Evolutionary conservation across 1,140 invertebrate genomes (phyloP).

Genomic region (Drosophila lini): DNA sequence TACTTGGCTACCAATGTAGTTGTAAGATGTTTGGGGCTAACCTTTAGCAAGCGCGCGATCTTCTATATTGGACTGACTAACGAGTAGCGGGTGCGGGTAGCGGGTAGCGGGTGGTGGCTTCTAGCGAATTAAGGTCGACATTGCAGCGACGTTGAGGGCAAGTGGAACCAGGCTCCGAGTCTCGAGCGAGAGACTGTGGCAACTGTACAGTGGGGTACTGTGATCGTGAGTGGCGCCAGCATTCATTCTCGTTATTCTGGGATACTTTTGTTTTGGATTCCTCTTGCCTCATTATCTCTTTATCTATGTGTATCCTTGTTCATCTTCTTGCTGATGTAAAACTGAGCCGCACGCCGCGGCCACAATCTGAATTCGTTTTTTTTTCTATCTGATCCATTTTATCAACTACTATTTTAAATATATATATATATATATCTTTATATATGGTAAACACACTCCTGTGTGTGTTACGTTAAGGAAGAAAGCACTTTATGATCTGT

Average conservation of each 20-base stretch:
- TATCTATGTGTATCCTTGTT: conserved; percentile 40
- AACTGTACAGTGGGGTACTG: conserved; percentile 3
- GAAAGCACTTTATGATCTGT: conserved; percentile 55
- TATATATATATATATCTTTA: conserved; percentile 19
- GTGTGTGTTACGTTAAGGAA: conserved; percentile 34
- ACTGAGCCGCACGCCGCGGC: conserved; percentile 11
- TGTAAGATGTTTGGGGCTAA: conserved; percentile 72
- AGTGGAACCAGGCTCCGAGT: conserved; percentile 54
- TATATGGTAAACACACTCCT: conserved; percentile 16
- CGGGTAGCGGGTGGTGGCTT: conserved; percentile 34
- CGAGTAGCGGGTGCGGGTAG: conserved; percentile 61
- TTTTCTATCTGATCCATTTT: conserved; percentile 9
- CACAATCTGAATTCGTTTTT: conserved; percentile 4
- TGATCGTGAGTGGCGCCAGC: conserved; percentile 1
- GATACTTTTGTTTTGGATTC: conserved; percentile 7
- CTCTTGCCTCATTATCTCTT: conserved; percentile 31
- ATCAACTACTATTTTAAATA: conserved; percentile 22
- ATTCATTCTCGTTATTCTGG: conserved; percentile 8
- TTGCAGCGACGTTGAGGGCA: conserved; percentile 40
- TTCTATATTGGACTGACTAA: conserved; percentile 75
- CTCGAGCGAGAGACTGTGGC: conserved; percentile 5
- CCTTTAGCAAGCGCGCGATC: conserved; percentile 79
- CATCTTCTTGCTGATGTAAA: conserved; percentile 29
- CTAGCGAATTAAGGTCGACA: conserved; percentile 46
- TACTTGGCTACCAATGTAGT: conserved; percentile 72